Evolutionary conservation across 2,888 invertebrate species (phyloP).

Genomic region (Boloria selene): DNA sequence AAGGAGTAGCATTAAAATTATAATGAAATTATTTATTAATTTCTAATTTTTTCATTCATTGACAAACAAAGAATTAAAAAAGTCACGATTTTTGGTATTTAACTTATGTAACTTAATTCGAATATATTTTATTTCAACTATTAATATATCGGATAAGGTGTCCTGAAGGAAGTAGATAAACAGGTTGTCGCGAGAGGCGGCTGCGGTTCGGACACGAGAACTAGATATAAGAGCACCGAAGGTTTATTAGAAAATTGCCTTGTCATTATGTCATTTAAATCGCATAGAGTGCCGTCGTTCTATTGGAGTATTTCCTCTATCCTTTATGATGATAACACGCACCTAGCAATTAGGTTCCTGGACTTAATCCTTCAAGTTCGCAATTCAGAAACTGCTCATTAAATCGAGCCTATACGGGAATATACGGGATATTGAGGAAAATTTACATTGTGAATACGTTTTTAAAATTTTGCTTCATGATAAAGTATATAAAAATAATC

Average conservation of each 20-base stretch:
- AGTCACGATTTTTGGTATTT: background rate
- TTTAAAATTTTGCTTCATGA: background rate
- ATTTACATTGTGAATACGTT: background rate
- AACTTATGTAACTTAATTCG: background rate
- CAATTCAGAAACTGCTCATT: background rate
- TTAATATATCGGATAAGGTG: conserved; percentile 58
- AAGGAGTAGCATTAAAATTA: no score
- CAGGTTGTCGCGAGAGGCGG: conserved; percentile 71
- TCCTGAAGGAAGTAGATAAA: conserved; percentile 75
- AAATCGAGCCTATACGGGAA: no score
- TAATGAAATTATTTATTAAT: no score
- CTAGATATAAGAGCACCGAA: conserved; percentile 75
- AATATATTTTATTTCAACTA: conserved; percentile 34
- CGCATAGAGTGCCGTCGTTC: conserved; percentile 81
- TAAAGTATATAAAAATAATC: background rate
- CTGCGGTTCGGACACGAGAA: conserved; percentile 68
- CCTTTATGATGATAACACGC: conserved; percentile 77
- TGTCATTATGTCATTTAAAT: conserved; percentile 83
- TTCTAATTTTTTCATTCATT: no score
- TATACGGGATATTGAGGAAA: no score
- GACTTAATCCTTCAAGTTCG: conserved; percentile 60
- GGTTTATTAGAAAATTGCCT: conserved; percentile 83
- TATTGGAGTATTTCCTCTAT: conserved; percentile 82
- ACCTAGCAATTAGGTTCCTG: conserved; percentile 75
- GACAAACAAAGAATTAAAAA: background rate